Percentiles rank a stretch among this genome's conserved stretches.
These are phyloP conservation scores for cattle (Bos taurus) DNA, from an alignment of 2,113 vertebrate genomes.

Conservation along the genomic window ARS-UCD2.0 NC_037331.1:81510501-81511000, in stretches of 20 bases:
- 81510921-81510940: neutral
- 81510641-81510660: neutral
- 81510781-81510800: neutral
- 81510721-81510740: neutral
- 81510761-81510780: neutral
- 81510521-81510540: neutral
- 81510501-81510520: neutral
- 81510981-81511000: neutral
- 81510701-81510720: neutral
- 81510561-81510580: neutral
- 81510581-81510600: neutral
- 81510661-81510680: neutral
- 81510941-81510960: neutral
- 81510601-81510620: accelerated
- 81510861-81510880: neutral
- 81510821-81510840: neutral
- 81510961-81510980: accelerated
- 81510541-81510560: neutral
- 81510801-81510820: neutral
- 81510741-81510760: neutral
- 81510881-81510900: neutral
- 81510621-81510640: neutral
- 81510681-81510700: neutral
- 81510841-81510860: neutral
- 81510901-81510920: neutral